Conservation (phyloP, 1,140 invertebrate genomes). For the Neomicropteryx cornuta region DNA sequence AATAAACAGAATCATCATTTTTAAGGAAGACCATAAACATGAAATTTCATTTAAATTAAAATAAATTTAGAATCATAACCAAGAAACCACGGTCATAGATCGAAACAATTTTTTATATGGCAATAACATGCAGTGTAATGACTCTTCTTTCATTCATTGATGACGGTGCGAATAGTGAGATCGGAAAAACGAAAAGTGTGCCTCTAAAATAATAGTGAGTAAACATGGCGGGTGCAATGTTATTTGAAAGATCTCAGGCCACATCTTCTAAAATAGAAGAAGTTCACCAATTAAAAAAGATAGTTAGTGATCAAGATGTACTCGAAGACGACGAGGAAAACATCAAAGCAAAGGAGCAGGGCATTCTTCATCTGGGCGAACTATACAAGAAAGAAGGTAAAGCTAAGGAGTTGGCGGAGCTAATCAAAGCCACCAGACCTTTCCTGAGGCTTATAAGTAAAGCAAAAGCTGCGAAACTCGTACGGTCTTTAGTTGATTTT, state of each 20-base stretch:
- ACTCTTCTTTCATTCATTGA: too few relatives aligned
- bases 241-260: conserved; percentile 69
- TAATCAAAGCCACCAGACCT: conserved; percentile 89
- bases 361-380: conserved; percentile 79
- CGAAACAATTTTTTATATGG: too few relatives aligned
- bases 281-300: conserved; percentile 58
- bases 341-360: conserved; percentile 80
- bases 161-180: too few relatives aligned
- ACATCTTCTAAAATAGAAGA: conserved; percentile 60
- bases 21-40: too few relatives aligned
- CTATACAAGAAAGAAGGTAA: conserved; percentile 87
- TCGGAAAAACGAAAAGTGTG: too few relatives aligned
- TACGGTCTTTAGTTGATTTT: conserved; percentile 91
- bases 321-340: conserved; percentile 75
- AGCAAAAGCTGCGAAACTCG: conserved; percentile 97
- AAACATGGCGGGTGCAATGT: conserved; percentile 76
- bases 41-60: too few relatives aligned
- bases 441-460: conserved; percentile 93
- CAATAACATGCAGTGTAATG: too few relatives aligned
- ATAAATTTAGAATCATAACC: too few relatives aligned
- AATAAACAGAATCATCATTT: too few relatives aligned
- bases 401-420: conserved; percentile 83
- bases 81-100: too few relatives aligned
- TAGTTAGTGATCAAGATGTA: conserved; percentile 55
- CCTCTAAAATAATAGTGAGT: too few relatives aligned